A percentile compares a stretch with the other conserved stretches of the same genome.
phyloP scores from a whole-genome alignment of 1,140 invertebrate genomes.

The Monochamus saltuarius region DNA sequence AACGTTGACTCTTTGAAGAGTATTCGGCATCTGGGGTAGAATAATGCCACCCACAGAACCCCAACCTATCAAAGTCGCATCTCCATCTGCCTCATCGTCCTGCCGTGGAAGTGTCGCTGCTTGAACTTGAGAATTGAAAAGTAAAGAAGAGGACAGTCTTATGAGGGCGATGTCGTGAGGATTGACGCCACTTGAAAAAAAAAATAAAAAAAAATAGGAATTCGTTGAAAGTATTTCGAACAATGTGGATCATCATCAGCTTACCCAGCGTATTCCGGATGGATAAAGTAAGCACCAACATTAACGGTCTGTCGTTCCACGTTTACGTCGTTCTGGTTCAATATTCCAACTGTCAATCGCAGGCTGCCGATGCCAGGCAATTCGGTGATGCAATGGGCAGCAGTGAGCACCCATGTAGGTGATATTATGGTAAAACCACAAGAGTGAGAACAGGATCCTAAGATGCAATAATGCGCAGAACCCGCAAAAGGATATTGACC shows the following conservation, averaged over 20 bases:
- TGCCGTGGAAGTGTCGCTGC: neutral
- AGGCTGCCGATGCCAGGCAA: neutral
- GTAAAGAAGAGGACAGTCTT: neutral
- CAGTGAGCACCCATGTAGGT: neutral
- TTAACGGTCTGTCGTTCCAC: neutral
- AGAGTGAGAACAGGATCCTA: too few species aligned
- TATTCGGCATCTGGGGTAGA: neutral
- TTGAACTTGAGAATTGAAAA: neutral
- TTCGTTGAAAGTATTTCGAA: too few species aligned
- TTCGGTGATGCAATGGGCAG: neutral
- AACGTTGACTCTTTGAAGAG: neutral
- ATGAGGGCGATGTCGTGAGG: constrained; percentile 4
- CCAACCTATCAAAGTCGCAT: neutral
- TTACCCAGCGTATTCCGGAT: neutral
- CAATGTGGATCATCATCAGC: neutral
- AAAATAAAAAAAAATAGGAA: neutral
- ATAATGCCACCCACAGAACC: neutral
- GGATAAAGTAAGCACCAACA: neutral
- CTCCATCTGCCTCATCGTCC: neutral
- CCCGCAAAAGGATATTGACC: too few species aligned
- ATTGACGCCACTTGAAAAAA: neutral
- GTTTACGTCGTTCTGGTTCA: neutral
- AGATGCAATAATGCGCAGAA: too few species aligned
- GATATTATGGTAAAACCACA: neutral
- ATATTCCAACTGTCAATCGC: neutral